These are phyloP conservation scores for Rhimphoctona megacephalus DNA, from an alignment of 2,888 invertebrate genomes.

Conservation along the genomic window DNA sequence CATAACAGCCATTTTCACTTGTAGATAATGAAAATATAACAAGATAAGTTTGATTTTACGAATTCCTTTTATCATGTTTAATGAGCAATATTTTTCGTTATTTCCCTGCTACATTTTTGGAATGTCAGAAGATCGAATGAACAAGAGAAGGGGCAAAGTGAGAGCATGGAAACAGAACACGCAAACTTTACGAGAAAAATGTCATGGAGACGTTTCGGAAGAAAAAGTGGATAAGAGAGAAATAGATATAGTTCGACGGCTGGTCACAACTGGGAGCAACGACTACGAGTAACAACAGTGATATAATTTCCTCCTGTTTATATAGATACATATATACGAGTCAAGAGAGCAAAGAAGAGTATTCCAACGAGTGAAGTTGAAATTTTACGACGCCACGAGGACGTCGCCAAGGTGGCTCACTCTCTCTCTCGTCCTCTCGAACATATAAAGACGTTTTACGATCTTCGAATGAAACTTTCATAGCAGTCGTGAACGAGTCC, in stretches of 20 bases:
- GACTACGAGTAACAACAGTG: slow-evolving; percentile 44
- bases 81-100: not conserved
- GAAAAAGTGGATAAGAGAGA: slow-evolving; percentile 38
- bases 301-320: slow-evolving; percentile 30
- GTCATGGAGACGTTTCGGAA: slow-evolving; percentile 35
- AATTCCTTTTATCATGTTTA: not conserved
- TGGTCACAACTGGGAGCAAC: slow-evolving; percentile 43
- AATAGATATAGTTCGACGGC: slow-evolving; percentile 42
- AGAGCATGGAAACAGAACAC: slow-evolving; percentile 8
- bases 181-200: slow-evolving; percentile 46
- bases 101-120: not conserved
- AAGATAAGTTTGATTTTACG: not conserved
- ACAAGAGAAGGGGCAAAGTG: slow-evolving; percentile 4
- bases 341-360: slow-evolving; percentile 42
- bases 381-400: slow-evolving; percentile 66
- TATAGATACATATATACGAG: slow-evolving; percentile 16
- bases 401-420: slow-evolving; percentile 38
- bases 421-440: slow-evolving; percentile 43
- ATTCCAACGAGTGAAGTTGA: slow-evolving; percentile 63
- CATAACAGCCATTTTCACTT: slow-evolving; percentile 52
- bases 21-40: not conserved
- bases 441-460: slow-evolving; percentile 77
- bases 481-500: slow-evolving; percentile 55
- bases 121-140: slow-evolving; percentile 13
- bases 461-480: slow-evolving; percentile 77